Evolutionary conservation across 2,888 invertebrate species (phyloP).

Genomic region (Lydus trimaculatus): DNA sequence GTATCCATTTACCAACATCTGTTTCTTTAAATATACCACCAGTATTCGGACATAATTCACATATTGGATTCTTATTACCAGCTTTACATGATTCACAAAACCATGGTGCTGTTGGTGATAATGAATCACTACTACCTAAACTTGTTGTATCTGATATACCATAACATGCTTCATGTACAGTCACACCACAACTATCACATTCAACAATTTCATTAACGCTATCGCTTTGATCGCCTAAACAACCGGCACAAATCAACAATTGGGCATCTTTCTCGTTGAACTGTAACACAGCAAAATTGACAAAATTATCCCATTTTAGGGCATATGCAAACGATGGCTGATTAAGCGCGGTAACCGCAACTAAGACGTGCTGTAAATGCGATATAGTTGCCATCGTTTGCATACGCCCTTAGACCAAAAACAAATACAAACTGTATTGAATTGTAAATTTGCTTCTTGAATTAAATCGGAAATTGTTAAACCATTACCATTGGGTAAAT

Average conservation of each 20-base stretch:
- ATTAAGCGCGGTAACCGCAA: no score
- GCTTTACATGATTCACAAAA: slow-evolving; percentile 99
- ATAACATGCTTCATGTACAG: slow-evolving; percentile 97
- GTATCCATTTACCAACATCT: slow-evolving; percentile 98
- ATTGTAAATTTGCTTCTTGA: slow-evolving; percentile 62
- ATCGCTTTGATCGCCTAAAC: slow-evolving; percentile 91
- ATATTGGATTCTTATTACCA: slow-evolving; percentile 85
- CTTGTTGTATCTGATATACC: slow-evolving; percentile 92
- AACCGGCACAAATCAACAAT: slow-evolving; percentile 89
- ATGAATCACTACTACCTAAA: slow-evolving; percentile 90
- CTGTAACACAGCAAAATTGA: slow-evolving; percentile 32
- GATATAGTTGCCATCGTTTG: no score
- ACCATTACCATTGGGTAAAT: slow-evolving; percentile 48
- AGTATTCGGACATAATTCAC: slow-evolving; percentile 94
- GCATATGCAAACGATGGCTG: no score
- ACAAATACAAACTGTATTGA: slow-evolving; percentile 35
- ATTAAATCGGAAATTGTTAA: slow-evolving; percentile 64
- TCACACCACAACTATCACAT: slow-evolving; percentile 95
- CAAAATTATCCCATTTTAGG: not conserved
- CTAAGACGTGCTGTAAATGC: no score
- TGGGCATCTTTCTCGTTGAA: slow-evolving; percentile 62
- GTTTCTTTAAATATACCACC: slow-evolving; percentile 96
- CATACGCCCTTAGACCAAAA: not conserved
- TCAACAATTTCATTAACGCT: slow-evolving; percentile 96
- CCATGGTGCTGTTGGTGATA: slow-evolving; percentile 98